These are phyloP conservation scores for Balaeniceps rex DNA, from an alignment of 2,113 vertebrate species.

Conservation along the genomic window DNA sequence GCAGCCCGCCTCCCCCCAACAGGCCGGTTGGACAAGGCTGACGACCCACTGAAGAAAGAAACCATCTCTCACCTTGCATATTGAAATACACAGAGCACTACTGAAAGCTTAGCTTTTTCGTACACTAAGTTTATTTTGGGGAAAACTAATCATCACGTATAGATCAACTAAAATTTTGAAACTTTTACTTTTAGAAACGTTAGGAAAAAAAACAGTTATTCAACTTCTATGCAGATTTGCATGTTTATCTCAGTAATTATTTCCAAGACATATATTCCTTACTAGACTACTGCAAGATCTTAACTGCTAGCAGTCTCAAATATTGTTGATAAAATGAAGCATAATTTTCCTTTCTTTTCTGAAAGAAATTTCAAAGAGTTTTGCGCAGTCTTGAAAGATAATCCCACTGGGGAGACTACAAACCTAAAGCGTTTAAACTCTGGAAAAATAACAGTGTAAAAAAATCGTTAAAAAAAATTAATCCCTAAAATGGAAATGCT, in stretches of 20 bases:
- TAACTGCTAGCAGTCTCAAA: not conserved
- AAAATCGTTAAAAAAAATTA: not conserved
- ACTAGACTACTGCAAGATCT: not conserved
- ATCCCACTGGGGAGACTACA: not conserved
- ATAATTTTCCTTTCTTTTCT: not conserved
- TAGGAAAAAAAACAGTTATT: not conserved
- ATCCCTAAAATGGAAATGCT: not conserved
- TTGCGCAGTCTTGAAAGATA: not conserved
- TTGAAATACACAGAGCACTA: not conserved
- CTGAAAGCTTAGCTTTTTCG: not conserved
- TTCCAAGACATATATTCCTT: not conserved
- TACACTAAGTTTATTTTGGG: not conserved
- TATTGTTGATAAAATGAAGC: not conserved
- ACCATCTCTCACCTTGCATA: not conserved
- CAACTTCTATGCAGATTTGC: not conserved
- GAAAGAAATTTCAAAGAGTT: not conserved
- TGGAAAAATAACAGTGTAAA: not conserved
- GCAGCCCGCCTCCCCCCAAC: not conserved
- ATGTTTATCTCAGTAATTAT: not conserved
- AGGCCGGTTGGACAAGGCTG: not conserved
- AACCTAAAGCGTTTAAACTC: not conserved
- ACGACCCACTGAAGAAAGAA: accelerated
- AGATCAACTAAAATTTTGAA: not conserved
- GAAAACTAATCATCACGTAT: not conserved
- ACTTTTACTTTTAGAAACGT: not conserved